Evolutionary conservation across 2,888 invertebrate species (phyloP).

Genomic region (Diadegma fenestrale): DNA sequence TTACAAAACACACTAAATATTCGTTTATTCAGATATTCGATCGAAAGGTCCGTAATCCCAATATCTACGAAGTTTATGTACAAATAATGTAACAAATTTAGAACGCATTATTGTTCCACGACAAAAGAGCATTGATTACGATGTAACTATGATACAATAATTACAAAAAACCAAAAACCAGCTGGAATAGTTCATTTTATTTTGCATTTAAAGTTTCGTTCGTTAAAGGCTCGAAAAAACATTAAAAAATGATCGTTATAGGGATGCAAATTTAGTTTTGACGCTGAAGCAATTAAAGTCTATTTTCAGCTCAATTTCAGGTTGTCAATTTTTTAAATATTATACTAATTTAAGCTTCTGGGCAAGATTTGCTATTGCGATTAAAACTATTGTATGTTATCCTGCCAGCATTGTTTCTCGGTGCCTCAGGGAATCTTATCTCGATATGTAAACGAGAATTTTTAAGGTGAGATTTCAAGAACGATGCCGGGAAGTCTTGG

Average conservation of each 20-base stretch:
- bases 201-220: neutral
- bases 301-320: neutral
- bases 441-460: conserved; percentile 52
- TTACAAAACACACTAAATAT: neutral
- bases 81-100: conserved; percentile 66
- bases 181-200: neutral
- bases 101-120: conserved; percentile 50
- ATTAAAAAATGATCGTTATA: no score
- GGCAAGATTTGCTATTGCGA: neutral
- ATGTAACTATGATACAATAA: conserved; percentile 33
- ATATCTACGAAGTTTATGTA: conserved; percentile 66
- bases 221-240: neutral
- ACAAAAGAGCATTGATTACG: conserved; percentile 29
- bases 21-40: neutral
- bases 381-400: neutral
- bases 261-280: neutral
- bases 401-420: neutral
- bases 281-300: neutral
- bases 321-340: neutral
- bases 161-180: conserved; percentile 22
- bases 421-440: conserved; percentile 46
- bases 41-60: neutral
- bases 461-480: conserved; percentile 31
- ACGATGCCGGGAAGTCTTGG: neutral
- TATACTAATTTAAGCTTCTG: neutral